Evolutionary conservation across 2,113 vertebrate species (phyloP), one percentile per base, ranked within the genome.

Genomic region (Muscicapa adusta): DNA sequence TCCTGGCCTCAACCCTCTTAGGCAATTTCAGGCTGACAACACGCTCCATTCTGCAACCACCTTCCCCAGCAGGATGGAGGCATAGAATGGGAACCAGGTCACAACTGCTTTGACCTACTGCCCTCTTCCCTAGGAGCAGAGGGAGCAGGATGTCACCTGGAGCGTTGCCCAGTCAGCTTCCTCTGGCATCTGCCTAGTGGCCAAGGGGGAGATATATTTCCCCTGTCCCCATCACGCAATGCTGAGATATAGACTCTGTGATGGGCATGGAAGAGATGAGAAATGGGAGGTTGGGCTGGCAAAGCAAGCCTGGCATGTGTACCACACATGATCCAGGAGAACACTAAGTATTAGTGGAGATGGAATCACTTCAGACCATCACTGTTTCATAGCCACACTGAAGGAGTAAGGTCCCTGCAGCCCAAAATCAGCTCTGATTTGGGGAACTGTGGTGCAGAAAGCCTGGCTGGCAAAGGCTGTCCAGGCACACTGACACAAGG

Each of bases 31-130:
- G 42, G 56, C 11, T 88, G 51, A 57, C 19, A 51, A 68, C 74
- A 75, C 0, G 14, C 57, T 93, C 50, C 1, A 1, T 48, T 78
- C 89, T 45, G 82, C 65, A 83, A 51, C 17, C 7, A 13, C 47
- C 91, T 73, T 91, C 47, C 33, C 67, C 23, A 15, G 62, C 62
- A 83, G 68, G 60, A 94, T 2, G 4, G 57, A 91, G 40, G 88
- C 1, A 8, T 89, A 48, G 82, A 75, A 90, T 5, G 2, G 63
- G 71, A 95, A 91, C 33, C 54, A 94, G 94, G 92, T 91, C 92
- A 95, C 71, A 33, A 66, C 24, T 61, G 84, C 18, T 6, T 4
- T 79, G 90, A 96, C 93, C 88, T 79, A 79, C 85, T 96, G 85
- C 78, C 85, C 78, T 73, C 25, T 60, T 31, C 45, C 74, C 50